Percentiles rank a stretch among this genome's conserved stretches.
phyloP scores from a whole-genome alignment of 1,140 invertebrate species.

The Lasaia peninsularis region DNA sequence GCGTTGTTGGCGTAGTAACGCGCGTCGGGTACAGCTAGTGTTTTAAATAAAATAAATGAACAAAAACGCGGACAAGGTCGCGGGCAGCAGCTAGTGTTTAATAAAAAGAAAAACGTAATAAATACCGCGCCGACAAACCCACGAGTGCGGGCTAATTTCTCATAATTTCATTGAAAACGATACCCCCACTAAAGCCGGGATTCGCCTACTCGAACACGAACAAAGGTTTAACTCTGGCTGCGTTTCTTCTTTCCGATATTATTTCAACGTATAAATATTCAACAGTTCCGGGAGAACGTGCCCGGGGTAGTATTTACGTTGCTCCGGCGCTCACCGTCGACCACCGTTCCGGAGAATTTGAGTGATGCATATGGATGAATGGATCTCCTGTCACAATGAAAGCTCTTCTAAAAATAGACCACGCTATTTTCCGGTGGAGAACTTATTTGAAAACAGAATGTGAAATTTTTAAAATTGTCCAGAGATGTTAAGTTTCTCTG shows the following conservation, averaged over 20 bases:
- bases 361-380: constrained; percentile 17
- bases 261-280: constrained; percentile 67
- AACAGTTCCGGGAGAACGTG: constrained; percentile 62
- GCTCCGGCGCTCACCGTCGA: constrained; percentile 31
- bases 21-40: no score
- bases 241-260: constrained; percentile 52
- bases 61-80: no score
- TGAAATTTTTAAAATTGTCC: no score
- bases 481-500: no score
- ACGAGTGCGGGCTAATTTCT: neutral
- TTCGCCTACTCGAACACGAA: constrained; percentile 31
- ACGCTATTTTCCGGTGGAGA: neutral
- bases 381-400: neutral
- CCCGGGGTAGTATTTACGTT: constrained; percentile 65
- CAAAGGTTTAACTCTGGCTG: constrained; percentile 31
- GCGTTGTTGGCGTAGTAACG: no score
- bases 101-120: no score
- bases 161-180: constrained; percentile 22
- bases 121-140: no score
- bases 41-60: no score
- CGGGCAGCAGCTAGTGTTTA: no score
- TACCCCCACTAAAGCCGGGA: constrained; percentile 19
- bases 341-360: constrained; percentile 15
- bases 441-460: neutral
- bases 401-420: neutral